A percentile compares a stretch with the other conserved stretches of the same genome.
Evolutionary conservation across 2,797 vertebrate species (phyloP).

Genomic region (Hyperoplus immaculatus): DNA sequence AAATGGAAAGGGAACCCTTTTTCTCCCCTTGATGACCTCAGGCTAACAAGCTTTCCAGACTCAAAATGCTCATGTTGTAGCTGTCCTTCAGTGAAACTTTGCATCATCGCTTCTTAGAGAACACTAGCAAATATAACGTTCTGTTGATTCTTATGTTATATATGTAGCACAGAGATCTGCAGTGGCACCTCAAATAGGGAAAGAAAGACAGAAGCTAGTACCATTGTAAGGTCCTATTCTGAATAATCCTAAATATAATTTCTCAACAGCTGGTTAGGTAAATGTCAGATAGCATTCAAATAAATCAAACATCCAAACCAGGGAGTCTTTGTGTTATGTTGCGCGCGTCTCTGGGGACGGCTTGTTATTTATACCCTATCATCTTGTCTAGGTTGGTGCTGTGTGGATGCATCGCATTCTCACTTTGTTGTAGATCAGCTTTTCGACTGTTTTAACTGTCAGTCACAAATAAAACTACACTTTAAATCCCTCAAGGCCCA

Average conservation of each 20-base stretch:
- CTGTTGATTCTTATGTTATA: not conserved
- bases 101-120: slow-evolving; percentile 12
- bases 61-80: slow-evolving; percentile 41
- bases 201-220: slow-evolving; percentile 21
- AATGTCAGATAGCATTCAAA: slow-evolving; percentile 75
- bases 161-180: slow-evolving; percentile 1
- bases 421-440: slow-evolving; percentile 80
- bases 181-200: slow-evolving; percentile 23
- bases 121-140: not conserved
- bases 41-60: slow-evolving; percentile 62
- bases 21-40: slow-evolving; percentile 46
- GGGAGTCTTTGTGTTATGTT: slow-evolving; percentile 70
- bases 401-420: slow-evolving; percentile 71
- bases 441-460: slow-evolving; percentile 77
- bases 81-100: slow-evolving; percentile 30
- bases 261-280: slow-evolving; percentile 63
- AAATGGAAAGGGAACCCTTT: slow-evolving; percentile 68
- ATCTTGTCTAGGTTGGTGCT: slow-evolving; percentile 66
- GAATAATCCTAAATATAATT: slow-evolving; percentile 61
- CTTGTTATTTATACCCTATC: slow-evolving; percentile 79
- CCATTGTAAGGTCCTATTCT: slow-evolving; percentile 37
- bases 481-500: slow-evolving; percentile 75
- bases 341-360: slow-evolving; percentile 70
- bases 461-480: slow-evolving; percentile 50
- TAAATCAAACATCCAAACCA: slow-evolving; percentile 68